phyloP scores from a whole-genome alignment of 2,888 invertebrate species.

The Rugalucina vietnamica region DNA sequence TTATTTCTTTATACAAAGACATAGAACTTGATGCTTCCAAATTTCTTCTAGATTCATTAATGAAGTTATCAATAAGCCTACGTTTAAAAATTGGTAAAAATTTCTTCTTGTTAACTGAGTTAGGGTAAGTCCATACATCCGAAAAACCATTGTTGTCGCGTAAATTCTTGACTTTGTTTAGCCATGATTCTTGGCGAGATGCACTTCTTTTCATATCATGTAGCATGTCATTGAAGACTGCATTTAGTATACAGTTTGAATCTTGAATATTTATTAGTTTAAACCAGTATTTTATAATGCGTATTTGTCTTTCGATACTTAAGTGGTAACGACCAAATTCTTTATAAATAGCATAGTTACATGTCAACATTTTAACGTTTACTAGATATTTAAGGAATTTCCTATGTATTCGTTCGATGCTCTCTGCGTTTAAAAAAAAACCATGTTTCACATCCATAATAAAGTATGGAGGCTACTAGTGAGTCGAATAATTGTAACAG shows the following conservation, averaged over 20 bases:
- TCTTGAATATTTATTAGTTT: not conserved
- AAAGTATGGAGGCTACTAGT: not conserved
- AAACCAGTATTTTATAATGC: conserved; percentile 1
- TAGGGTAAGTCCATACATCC: not conserved
- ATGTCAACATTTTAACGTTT: not conserved
- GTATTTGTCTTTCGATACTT: not conserved
- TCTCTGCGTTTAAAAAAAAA: not conserved
- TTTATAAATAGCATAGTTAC: not conserved
- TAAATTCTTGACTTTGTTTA: not conserved
- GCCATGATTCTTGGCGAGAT: too few relatives aligned
- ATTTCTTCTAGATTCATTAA: not conserved
- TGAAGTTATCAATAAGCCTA: not conserved
- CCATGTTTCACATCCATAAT: conserved; percentile 8
- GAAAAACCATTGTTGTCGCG: not conserved
- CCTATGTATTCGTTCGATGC: conserved; percentile 11
- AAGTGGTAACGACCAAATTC: conserved; percentile 23
- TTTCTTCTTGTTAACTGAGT: not conserved
- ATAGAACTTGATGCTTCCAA: not conserved
- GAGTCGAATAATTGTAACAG: conserved; percentile 6
- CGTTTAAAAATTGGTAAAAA: not conserved
- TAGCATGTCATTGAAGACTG: not conserved
- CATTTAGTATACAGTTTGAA: not conserved
- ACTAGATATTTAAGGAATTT: not conserved
- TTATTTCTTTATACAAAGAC: not conserved
- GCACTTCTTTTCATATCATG: not conserved